Evolutionary conservation across 2,888 invertebrate genomes (phyloP).

Genomic region (Strigamia maritima): DNA sequence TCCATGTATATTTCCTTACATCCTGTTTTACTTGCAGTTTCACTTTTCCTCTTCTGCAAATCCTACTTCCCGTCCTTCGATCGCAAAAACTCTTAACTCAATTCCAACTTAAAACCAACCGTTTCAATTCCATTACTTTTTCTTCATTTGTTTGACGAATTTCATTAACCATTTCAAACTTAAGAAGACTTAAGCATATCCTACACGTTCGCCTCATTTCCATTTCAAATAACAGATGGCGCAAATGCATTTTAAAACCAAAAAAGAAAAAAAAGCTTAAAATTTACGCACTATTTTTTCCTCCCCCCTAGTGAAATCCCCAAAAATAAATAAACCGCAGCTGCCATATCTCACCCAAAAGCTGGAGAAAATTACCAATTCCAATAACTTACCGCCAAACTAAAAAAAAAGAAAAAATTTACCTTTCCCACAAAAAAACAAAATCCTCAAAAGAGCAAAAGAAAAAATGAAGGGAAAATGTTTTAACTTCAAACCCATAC

Average conservation of each 20-base stretch:
- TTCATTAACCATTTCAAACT: not conserved
- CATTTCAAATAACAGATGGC: not conserved
- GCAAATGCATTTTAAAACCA: not conserved
- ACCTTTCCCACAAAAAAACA: not conserved
- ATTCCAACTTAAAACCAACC: not conserved
- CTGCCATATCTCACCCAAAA: not conserved
- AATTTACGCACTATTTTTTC: not conserved
- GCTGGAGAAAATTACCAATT: slow-evolving; percentile 1
- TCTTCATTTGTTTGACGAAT: not conserved
- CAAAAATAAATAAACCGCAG: slow-evolving; percentile 16
- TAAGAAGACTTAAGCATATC: not conserved
- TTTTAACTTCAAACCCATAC: not conserved
- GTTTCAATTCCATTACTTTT: not conserved
- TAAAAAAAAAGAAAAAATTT: too few species aligned
- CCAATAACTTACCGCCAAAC: not conserved
- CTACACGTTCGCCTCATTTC: not conserved
- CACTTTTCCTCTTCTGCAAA: not conserved
- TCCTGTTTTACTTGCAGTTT: not conserved
- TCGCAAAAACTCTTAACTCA: not conserved
- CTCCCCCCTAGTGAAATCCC: not conserved
- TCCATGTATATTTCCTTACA: not conserved
- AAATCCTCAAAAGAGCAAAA: not conserved
- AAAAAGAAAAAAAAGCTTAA: not conserved
- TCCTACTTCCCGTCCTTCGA: not conserved
- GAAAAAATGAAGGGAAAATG: not conserved